These are phyloP conservation scores for Elmis aenea DNA, from an alignment of 2,888 invertebrate species.

Conservation along the genomic window DNA sequence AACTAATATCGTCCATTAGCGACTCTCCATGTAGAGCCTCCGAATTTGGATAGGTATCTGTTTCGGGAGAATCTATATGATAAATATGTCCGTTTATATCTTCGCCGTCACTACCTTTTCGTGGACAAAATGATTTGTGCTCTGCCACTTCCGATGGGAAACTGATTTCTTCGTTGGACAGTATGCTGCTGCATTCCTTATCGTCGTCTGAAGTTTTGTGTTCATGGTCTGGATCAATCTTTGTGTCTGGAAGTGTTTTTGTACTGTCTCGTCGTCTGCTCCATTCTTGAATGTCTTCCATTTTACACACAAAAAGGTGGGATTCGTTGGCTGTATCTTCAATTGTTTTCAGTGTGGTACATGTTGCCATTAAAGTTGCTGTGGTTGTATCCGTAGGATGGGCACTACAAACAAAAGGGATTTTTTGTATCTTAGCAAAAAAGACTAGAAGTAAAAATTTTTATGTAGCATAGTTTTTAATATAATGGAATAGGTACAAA, in stretches of 20 bases:
- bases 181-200: conserved; percentile 57
- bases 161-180: conserved; percentile 68
- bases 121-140: conserved; percentile 43
- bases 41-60: conserved; percentile 66
- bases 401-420: too few relatives aligned
- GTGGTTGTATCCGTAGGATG: conserved; percentile 6
- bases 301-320: conserved; percentile 23
- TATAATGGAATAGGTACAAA: too few relatives aligned
- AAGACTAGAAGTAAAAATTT: too few relatives aligned
- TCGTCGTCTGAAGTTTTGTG: conserved; percentile 45
- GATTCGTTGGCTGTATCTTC: conserved; percentile 30
- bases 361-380: conserved; percentile 31
- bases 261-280: conserved; percentile 39
- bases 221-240: conserved; percentile 41
- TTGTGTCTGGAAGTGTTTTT: conserved; percentile 42
- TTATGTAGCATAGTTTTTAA: too few relatives aligned
- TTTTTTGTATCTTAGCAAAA: too few relatives aligned
- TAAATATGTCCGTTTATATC: conserved; percentile 56
- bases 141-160: conserved; percentile 63
- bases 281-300: conserved; percentile 20
- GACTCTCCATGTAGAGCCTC: conserved; percentile 74
- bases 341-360: conserved; percentile 35
- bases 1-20: conserved; percentile 70
- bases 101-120: conserved; percentile 48
- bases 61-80: conserved; percentile 82